These are phyloP conservation scores for Macropus fuliginosus DNA, from an alignment of 2,797 vertebrate genomes.

Conservation along the genomic window DNA sequence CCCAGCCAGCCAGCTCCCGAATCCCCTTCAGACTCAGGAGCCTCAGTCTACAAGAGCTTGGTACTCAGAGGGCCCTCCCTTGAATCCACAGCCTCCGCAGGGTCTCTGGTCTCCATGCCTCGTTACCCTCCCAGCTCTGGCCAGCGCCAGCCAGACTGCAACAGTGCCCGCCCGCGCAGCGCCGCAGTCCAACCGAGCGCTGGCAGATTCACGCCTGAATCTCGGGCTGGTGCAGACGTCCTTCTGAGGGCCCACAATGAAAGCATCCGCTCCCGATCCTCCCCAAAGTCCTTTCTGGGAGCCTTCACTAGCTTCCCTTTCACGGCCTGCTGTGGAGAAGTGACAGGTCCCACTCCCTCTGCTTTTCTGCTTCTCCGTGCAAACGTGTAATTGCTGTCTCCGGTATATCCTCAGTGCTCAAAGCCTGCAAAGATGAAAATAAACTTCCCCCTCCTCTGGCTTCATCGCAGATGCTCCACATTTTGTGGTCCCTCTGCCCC, in stretches of 20 bases:
- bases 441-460: constrained; percentile 66
- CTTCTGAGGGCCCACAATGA: not conserved
- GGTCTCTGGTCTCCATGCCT: constrained; percentile 43
- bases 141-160: not conserved
- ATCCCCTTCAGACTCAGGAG: constrained; percentile 17
- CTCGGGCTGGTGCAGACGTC: rapidly evolving
- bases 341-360: constrained; percentile 29
- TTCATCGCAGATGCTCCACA: constrained; percentile 79
- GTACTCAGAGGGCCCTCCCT: constrained; percentile 48
- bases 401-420: constrained; percentile 59
- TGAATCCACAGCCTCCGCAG: not conserved
- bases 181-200: constrained; percentile 13
- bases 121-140: not conserved
- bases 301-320: not conserved
- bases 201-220: not conserved
- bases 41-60: constrained; percentile 58
- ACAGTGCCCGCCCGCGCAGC: constrained; percentile 7
- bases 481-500: constrained; percentile 72
- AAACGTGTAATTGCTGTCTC: constrained; percentile 36
- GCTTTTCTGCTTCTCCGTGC: constrained; percentile 8
- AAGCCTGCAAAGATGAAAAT: constrained; percentile 59
- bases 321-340: constrained; percentile 14
- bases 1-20: constrained; percentile 44
- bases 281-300: not conserved
- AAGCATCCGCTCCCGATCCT: constrained; percentile 24